Evolutionary conservation across 2,888 invertebrate species (phyloP).

Genomic region (Lordiphosa fenestrarum): DNA sequence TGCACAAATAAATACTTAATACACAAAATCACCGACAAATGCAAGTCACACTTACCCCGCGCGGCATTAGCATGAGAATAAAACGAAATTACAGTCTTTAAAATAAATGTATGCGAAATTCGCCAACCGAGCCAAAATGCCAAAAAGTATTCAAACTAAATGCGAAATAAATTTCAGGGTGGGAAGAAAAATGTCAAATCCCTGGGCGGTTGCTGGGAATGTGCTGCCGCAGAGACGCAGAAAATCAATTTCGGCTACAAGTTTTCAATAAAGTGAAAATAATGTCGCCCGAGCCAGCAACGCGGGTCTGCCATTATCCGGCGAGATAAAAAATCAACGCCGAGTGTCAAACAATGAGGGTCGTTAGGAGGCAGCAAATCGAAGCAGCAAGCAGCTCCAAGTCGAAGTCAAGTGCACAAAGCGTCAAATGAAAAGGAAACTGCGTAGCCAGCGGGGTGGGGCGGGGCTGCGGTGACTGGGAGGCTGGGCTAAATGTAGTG

Average conservation of each 20-base stretch:
- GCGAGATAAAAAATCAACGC: constrained; percentile 62
- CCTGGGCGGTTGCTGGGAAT: constrained; percentile 51
- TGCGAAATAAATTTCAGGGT: constrained; percentile 69
- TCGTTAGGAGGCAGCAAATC: constrained; percentile 70
- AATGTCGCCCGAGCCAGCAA: constrained; percentile 52
- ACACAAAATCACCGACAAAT: constrained; percentile 39
- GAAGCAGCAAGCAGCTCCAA: constrained; percentile 28
- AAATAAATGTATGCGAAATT: constrained; percentile 71
- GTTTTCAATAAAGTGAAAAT: constrained; percentile 75
- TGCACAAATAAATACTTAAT: constrained; percentile 66
- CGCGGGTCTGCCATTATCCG: constrained; percentile 52
- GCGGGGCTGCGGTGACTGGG: neutral
- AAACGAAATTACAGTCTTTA: constrained; percentile 72
- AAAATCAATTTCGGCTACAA: constrained; percentile 72
- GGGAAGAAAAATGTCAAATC: constrained; percentile 69
- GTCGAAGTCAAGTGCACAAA: constrained; percentile 70
- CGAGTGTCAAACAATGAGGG: constrained; percentile 72
- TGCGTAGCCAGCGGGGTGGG: neutral
- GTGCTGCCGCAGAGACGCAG: constrained; percentile 51
- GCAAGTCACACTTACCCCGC: constrained; percentile 41
- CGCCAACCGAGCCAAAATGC: constrained; percentile 46
- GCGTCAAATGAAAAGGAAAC: constrained; percentile 72
- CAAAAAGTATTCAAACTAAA: constrained; percentile 69
- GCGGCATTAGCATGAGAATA: constrained; percentile 65
- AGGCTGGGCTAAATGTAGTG: constrained; percentile 55